phyloP scores from a whole-genome alignment of 2,888 invertebrate genomes.

The Zhuqinia jingwanae region DNA sequence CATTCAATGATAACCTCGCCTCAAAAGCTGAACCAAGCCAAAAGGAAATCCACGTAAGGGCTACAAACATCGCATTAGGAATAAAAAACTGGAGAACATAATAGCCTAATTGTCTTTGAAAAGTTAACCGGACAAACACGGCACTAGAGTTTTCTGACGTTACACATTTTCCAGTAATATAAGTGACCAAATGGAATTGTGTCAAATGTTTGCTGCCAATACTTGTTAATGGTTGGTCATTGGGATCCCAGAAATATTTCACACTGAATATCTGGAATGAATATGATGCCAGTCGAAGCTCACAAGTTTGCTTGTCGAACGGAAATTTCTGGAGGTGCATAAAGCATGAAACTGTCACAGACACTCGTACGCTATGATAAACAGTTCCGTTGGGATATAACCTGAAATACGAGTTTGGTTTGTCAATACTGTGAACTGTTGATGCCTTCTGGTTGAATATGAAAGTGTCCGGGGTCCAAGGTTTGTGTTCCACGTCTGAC shows the following conservation, averaged over 20 bases:
- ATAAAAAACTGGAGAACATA: constrained; percentile 62
- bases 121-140: constrained; percentile 25
- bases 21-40: constrained; percentile 59
- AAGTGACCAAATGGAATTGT: constrained; percentile 19
- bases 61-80: constrained; percentile 22
- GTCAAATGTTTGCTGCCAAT: constrained; percentile 39
- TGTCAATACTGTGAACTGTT: constrained; percentile 15
- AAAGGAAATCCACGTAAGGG: constrained; percentile 65
- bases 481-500: neutral
- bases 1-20: constrained; percentile 60
- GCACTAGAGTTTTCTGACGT: constrained; percentile 45
- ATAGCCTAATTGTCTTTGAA: constrained; percentile 50
- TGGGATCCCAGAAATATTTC: constrained; percentile 17
- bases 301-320: constrained; percentile 65
- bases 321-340: constrained; percentile 67
- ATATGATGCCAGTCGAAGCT: constrained; percentile 56
- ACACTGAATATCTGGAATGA: neutral
- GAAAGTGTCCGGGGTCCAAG: constrained; percentile 66
- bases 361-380: constrained; percentile 33
- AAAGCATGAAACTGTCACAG: constrained; percentile 59
- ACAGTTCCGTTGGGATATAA: constrained; percentile 60
- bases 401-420: constrained; percentile 46
- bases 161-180: constrained; percentile 21
- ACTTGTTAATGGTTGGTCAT: neutral
- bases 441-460: constrained; percentile 46